phyloP scores from a whole-genome alignment of 2,888 invertebrate genomes.

The Resseliella maxima region DNA sequence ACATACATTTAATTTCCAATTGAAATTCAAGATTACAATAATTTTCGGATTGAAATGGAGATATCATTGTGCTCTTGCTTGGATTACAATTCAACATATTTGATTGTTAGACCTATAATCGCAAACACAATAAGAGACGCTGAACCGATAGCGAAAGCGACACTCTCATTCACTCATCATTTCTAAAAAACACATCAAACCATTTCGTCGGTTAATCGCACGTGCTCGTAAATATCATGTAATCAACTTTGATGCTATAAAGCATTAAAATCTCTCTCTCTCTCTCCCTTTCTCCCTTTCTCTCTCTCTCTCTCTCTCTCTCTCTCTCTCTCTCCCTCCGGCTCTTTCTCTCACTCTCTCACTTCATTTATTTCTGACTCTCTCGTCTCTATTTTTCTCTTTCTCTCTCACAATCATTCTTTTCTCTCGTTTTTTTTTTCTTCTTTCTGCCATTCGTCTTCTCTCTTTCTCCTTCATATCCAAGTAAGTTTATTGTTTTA shows the following conservation, averaged over 20 bases:
- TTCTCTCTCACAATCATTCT: no score
- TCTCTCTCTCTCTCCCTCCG: no score
- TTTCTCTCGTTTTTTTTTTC: no score
- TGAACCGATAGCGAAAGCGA: constrained; percentile 17
- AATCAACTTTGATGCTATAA: background rate
- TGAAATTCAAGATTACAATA: constrained; percentile 13
- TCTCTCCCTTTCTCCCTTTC: background rate
- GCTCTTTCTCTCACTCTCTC: no score
- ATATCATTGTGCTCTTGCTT: constrained; percentile 13
- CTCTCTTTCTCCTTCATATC: no score
- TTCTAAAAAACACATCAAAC: background rate
- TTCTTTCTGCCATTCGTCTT: no score
- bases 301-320: no score
- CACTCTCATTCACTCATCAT: background rate
- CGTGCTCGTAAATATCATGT: background rate
- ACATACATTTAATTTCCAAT: background rate
- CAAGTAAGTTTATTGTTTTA: no score
- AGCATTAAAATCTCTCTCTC: background rate
- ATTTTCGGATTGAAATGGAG: constrained; percentile 11
- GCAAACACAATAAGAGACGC: background rate
- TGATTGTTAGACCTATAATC: constrained; percentile 35
- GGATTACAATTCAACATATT: background rate
- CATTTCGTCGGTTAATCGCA: background rate
- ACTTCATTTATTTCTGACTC: no score
- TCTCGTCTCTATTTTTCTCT: no score